Percentiles rank a stretch among this genome's conserved stretches.
These are phyloP conservation scores for Pelagia noctiluca DNA, from an alignment of 30 jellyfish, hydroid and myxozoan species.

Conservation along the genomic window DNA sequence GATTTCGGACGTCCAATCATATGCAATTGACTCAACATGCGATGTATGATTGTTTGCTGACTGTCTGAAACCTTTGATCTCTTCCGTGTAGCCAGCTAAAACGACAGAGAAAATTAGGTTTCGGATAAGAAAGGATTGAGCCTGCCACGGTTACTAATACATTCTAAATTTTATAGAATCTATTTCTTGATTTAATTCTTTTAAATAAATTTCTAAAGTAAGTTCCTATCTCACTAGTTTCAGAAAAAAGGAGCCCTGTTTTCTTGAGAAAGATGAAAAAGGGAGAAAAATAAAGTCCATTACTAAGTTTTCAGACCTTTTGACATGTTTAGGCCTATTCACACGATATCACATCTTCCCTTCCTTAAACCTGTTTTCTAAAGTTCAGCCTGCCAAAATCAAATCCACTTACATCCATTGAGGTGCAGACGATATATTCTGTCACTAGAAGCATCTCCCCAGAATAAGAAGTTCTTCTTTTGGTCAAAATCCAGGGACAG, in stretches of 20 bases:
- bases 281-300: no score
- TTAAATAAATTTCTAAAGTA: no score
- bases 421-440: slow-evolving; percentile 43
- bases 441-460: slow-evolving; percentile 89
- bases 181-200: no score
- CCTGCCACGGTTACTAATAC: no score
- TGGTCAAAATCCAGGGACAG: slow-evolving; percentile 81
- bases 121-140: neutral
- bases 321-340: no score
- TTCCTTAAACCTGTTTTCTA: neutral
- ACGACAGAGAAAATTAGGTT: neutral
- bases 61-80: slow-evolving; percentile 68
- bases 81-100: slow-evolving; percentile 67
- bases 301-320: no score
- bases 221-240: no score
- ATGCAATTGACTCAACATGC: slow-evolving; percentile 90
- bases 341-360: neutral
- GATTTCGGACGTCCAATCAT: slow-evolving; percentile 88
- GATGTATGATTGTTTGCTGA: no score
- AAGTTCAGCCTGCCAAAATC: neutral
- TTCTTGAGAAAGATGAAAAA: no score
- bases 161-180: no score
- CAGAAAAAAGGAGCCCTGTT: no score
- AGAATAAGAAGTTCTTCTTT: slow-evolving; percentile 62
- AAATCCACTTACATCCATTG: slow-evolving; percentile 48